Percentiles rank a stretch among this genome's conserved stretches.
phyloP scores from a whole-genome alignment of 2,888 invertebrate genomes.

The Acleris laterana region DNA sequence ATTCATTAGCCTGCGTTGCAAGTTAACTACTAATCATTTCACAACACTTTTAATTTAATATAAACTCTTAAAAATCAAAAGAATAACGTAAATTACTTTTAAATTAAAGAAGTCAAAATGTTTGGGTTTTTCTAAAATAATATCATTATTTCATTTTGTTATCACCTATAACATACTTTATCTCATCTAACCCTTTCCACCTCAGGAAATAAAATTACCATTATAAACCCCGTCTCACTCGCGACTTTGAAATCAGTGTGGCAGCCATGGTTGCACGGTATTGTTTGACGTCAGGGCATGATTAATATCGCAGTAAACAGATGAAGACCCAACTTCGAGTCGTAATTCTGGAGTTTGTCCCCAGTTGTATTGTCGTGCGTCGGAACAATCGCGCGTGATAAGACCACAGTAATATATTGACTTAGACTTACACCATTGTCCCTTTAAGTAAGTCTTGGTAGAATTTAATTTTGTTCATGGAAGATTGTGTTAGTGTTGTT shows the following conservation, averaged over 20 bases:
- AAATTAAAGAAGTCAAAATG: no score
- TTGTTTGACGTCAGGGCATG: constrained; percentile 39
- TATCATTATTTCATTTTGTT: no score
- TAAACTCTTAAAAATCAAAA: not conserved
- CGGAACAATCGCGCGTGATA: constrained; percentile 32
- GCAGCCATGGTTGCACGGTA: constrained; percentile 7
- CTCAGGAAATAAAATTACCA: no score
- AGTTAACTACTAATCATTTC: not conserved
- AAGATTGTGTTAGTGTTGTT: constrained; percentile 8
- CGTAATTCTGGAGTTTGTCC: constrained; percentile 24
- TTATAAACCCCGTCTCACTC: no score
- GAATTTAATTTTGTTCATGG: constrained; percentile 28
- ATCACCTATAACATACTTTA: no score
- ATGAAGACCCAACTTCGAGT: constrained; percentile 29
- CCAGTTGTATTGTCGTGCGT: constrained; percentile 24
- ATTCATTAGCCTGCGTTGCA: not conserved
- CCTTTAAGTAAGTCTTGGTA: constrained; percentile 22
- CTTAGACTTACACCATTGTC: constrained; percentile 24
- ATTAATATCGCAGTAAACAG: constrained; percentile 42
- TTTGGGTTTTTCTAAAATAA: no score
- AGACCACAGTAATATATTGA: constrained; percentile 26
- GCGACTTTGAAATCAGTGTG: constrained; percentile 8
- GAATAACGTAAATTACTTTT: no score
- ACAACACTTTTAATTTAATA: not conserved
- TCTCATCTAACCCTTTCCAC: no score